A percentile compares a stretch with the other conserved stretches of the same genome.
Conservation (phyloP, 2,797 vertebrate genomes). For the Molossus molossus region DNA sequence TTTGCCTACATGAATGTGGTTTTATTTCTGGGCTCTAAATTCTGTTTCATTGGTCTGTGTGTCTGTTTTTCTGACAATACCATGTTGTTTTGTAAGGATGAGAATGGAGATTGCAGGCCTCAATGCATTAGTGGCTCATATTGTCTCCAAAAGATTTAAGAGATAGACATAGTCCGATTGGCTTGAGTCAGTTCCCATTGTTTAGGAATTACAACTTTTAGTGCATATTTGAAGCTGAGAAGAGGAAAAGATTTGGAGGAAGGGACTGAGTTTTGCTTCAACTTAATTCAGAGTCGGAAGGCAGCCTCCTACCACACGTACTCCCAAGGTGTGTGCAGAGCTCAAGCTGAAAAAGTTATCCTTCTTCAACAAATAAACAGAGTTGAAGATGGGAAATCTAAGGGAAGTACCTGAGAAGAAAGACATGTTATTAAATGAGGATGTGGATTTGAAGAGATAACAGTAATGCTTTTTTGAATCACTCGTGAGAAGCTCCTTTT, state of each 20-base stretch:
- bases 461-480: slow-evolving; percentile 40
- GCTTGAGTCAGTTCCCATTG: neutral
- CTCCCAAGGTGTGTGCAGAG: neutral
- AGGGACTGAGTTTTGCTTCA: neutral
- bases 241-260: neutral
- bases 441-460: neutral
- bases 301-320: neutral
- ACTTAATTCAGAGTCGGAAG: slow-evolving; percentile 9
- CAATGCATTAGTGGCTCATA: neutral
- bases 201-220: neutral
- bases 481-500: slow-evolving; percentile 42
- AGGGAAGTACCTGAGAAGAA: slow-evolving; percentile 10
- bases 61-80: neutral
- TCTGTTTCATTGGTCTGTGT: neutral
- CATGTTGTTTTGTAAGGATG: neutral
- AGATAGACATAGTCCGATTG: neutral
- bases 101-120: neutral
- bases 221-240: neutral
- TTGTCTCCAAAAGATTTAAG: neutral
- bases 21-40: neutral
- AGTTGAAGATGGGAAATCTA: neutral
- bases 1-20: neutral
- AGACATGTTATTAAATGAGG: slow-evolving; percentile 3
- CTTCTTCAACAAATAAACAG: neutral
- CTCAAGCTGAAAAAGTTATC: slow-evolving; percentile 3